Evolutionary conservation across 2,113 vertebrate species (phyloP).

Genomic region (Herpetotheres cachinnans): DNA sequence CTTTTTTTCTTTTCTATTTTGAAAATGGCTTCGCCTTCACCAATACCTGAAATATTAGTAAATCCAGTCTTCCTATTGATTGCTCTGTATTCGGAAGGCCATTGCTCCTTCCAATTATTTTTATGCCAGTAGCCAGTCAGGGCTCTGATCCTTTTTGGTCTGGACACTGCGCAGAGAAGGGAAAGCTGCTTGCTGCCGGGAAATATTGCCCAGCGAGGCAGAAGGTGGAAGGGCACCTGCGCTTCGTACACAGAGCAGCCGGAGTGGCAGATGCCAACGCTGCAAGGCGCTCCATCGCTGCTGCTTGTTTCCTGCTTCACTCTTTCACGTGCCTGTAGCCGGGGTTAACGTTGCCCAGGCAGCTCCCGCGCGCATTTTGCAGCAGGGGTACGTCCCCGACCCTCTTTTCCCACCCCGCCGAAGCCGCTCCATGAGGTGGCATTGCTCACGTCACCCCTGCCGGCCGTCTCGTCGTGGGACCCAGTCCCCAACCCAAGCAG

Average conservation of each 20-base stretch:
- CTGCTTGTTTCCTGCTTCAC: not conserved
- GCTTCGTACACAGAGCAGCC: not conserved
- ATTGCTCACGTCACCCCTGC: no score
- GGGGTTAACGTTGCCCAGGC: not conserved
- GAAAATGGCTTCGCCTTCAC: not conserved
- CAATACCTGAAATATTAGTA: not conserved
- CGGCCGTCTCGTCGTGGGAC: no score
- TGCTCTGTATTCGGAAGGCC: not conserved
- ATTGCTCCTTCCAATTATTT: not conserved
- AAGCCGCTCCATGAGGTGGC: not conserved
- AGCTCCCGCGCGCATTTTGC: accelerated
- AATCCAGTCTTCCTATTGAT: not conserved
- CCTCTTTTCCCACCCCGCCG: not conserved
- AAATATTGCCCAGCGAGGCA: not conserved
- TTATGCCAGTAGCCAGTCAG: not conserved
- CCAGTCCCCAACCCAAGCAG: not conserved
- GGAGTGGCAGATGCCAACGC: not conserved
- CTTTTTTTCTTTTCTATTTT: no score
- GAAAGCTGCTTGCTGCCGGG: not conserved
- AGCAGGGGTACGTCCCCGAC: no score
- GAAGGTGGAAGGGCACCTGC: not conserved
- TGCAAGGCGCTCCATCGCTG: not conserved
- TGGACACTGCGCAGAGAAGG: not conserved
- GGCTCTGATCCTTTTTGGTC: not conserved
- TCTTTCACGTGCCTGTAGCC: not conserved